Evolutionary conservation across 1,140 invertebrate genomes (phyloP).

Genomic region (Diploscapter pachys): DNA sequence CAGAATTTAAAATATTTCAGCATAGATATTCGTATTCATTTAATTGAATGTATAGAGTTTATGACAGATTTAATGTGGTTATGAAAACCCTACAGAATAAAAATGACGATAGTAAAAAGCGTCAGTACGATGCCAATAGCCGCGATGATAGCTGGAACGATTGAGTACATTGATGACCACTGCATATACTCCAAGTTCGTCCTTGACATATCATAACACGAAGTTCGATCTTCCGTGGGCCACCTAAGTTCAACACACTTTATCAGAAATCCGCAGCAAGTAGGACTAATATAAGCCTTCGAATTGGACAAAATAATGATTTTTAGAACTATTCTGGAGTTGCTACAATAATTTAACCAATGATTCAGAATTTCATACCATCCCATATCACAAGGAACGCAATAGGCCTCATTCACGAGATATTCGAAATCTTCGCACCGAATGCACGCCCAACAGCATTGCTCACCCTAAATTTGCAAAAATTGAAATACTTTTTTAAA

Average conservation of each 20-base stretch:
- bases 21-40: no score
- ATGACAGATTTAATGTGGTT: no score
- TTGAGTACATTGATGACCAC: slow-evolving; percentile 65
- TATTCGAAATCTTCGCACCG: slow-evolving; percentile 68
- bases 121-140: slow-evolving; percentile 65
- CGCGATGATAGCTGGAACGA: slow-evolving; percentile 65
- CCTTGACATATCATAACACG: slow-evolving; percentile 60
- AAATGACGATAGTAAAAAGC: slow-evolving; percentile 61
- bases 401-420: slow-evolving; percentile 66
- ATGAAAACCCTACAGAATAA: slow-evolving; percentile 58
- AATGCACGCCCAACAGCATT: slow-evolving; percentile 62
- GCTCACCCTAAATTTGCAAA: slow-evolving; percentile 50
- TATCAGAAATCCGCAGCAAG: no score
- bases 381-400: slow-evolving; percentile 66
- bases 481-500: not conserved
- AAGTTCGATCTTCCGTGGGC: slow-evolving; percentile 60
- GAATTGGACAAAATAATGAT: no score
- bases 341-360: no score
- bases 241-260: no score
- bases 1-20: not conserved
- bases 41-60: no score
- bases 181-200: slow-evolving; percentile 65
- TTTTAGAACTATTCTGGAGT: no score
- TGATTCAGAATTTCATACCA: slow-evolving; percentile 43
- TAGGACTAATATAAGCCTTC: no score